Evolutionary conservation across 2,888 invertebrate species (phyloP), one percentile per base, ranked within the genome.

Genomic region (Tipula vernalis): DNA sequence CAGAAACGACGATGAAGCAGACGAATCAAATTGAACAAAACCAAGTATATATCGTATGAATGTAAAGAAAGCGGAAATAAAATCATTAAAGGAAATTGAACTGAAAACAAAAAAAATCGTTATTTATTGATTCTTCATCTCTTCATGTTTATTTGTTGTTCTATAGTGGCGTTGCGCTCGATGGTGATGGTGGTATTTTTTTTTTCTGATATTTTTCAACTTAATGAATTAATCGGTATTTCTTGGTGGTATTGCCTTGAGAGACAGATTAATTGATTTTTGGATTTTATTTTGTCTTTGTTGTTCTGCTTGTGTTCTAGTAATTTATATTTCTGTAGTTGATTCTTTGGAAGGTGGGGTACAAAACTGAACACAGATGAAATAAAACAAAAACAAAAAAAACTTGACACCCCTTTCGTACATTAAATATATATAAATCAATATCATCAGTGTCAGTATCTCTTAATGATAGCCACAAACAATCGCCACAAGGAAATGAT

Each of bases 201-300:
- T 28, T 18, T 51, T 39, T n/a, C n/a, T 39, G 51, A 15, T 57
- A 15, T 57, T 57, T 44, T 57, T 57, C 51, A 12, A 10, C 71
- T 71, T 71, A 71, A 71, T 28, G 71, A 71, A 71, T 71, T 71
- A 71, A 71, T 71, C 71, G 71, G 28, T 71, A 71, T 71, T 71
- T 71, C 71, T 51, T 71, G 71, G 71, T 71, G 71, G 71, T 71
- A 71, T 71, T 28, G 71, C 71, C 71, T 28, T 71, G 71, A 71
- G 71, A 71, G 71, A 71, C 71, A 71, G 71, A 71, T 71, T 71
- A 71, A 71, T 71, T 71, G 71, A 71, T 71, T 71, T 71, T 71
- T 15, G 51, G 51, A 71, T 71, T 51, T 28, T 71, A n/a, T 28
- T 28, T 71, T 71, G 8, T 71, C 28, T 51, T 71, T 71, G 71